Evolutionary conservation across 2,888 invertebrate species (phyloP).

Genomic region (Amblyjoppa fuscipennis): DNA sequence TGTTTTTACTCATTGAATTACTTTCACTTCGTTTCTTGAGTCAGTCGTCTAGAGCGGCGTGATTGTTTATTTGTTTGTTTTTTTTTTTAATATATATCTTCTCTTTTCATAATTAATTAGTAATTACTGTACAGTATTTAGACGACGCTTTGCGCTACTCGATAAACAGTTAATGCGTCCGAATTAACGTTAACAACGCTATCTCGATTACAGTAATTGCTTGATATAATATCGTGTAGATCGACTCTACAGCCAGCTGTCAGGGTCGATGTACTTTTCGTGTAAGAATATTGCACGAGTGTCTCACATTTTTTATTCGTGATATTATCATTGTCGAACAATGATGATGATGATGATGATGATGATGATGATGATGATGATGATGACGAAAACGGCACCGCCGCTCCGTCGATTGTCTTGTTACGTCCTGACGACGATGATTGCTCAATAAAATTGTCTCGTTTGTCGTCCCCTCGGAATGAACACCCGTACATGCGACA

Average conservation of each 20-base stretch:
- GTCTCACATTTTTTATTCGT: constrained; percentile 47
- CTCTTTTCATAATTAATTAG: constrained; percentile 8
- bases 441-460: constrained; percentile 55
- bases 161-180: constrained; percentile 65
- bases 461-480: constrained; percentile 14
- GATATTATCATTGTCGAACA: constrained; percentile 28
- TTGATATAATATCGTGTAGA: constrained; percentile 54
- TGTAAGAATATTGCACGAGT: constrained; percentile 44
- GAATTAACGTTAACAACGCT: constrained; percentile 46
- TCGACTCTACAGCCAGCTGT: constrained; percentile 64
- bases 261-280: constrained; percentile 46
- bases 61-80: constrained; percentile 32
- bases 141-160: constrained; percentile 63
- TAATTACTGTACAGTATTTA: constrained; percentile 44
- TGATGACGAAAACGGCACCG: constrained; percentile 57
- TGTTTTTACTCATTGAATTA: constrained; percentile 59
- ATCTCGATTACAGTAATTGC: constrained; percentile 55
- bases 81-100: constrained; percentile 10
- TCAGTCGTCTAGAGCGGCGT: constrained; percentile 59
- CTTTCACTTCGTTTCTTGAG: constrained; percentile 67
- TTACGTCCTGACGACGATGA: constrained; percentile 61
- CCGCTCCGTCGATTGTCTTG: constrained; percentile 66
- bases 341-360: constrained; percentile 29
- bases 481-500: constrained; percentile 49
- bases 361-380: constrained; percentile 39